Percentiles rank a stretch among this genome's conserved stretches.
phyloP scores from a whole-genome alignment of 2,797 vertebrate genomes.

The Gastrophryne carolinensis region DNA sequence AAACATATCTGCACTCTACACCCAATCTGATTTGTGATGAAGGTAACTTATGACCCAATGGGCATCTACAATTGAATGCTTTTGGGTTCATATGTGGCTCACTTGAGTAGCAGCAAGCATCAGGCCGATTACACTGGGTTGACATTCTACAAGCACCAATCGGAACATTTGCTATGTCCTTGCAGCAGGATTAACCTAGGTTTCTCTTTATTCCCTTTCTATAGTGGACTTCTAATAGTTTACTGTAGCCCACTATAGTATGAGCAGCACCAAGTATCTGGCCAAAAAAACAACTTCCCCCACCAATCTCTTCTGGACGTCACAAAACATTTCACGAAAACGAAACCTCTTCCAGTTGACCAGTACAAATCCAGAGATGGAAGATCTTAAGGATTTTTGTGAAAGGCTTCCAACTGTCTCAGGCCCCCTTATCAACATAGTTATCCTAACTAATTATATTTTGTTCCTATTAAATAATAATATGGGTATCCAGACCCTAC shows the following conservation, averaged over 20 bases:
- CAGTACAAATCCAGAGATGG: background rate
- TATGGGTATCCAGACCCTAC: constrained; percentile 50
- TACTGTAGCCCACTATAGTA: background rate
- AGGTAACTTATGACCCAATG: background rate
- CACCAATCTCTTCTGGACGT: background rate
- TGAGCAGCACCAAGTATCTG: background rate
- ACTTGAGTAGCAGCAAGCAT: no score
- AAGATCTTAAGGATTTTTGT: background rate
- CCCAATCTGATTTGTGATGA: background rate
- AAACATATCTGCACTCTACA: background rate
- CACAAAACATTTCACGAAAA: background rate
- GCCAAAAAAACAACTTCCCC: background rate
- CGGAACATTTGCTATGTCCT: no score
- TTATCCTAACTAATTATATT: constrained; percentile 24
- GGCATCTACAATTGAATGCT: background rate
- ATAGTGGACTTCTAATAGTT: background rate
- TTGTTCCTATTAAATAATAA: constrained; percentile 49
- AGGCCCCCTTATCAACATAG: constrained; percentile 3
- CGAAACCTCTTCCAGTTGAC: background rate
- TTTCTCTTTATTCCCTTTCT: no score
- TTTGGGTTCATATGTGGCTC: no score
- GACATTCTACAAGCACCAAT: no score
- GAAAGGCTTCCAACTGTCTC: background rate
- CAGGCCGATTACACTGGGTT: no score
- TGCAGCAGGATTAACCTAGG: no score